Conservation (phyloP, 1,140 invertebrate genomes). For the Penaeus indicus region DNA sequence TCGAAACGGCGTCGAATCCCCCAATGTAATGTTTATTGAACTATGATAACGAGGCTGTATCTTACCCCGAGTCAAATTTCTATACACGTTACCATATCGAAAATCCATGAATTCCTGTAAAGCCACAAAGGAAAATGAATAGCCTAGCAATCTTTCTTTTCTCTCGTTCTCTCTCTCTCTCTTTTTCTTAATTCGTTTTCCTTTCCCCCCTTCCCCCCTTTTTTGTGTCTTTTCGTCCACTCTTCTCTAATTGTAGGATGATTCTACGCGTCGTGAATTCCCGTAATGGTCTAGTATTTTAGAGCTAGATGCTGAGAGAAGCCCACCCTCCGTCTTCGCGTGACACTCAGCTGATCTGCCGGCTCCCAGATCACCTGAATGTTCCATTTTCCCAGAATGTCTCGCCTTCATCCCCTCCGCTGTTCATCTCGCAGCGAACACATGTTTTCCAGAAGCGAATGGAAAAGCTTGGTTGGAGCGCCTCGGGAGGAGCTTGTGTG, state of each 20-base stretch:
- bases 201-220: background rate
- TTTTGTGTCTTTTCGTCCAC: slow-evolving; percentile 31
- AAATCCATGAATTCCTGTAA: slow-evolving; percentile 38
- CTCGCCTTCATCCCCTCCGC: slow-evolving; percentile 20
- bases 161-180: background rate
- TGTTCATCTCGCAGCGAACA: slow-evolving; percentile 40
- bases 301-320: slow-evolving; percentile 40
- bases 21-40: slow-evolving; percentile 50
- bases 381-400: slow-evolving; percentile 46
- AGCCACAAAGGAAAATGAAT: no score
- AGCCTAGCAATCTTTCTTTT: no score
- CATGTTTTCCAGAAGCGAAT: slow-evolving; percentile 27
- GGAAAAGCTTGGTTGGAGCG: background rate
- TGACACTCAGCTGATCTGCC: slow-evolving; percentile 46
- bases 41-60: slow-evolving; percentile 44
- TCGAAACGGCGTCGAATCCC: no score
- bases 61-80: slow-evolving; percentile 54
- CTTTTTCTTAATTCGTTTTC: background rate
- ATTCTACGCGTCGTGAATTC: slow-evolving; percentile 51
- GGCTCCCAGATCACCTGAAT: slow-evolving; percentile 17
- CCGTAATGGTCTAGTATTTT: slow-evolving; percentile 46
- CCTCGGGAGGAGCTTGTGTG: no score
- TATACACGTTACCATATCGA: slow-evolving; percentile 50
- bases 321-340: slow-evolving; percentile 27
- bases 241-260: slow-evolving; percentile 54